These are phyloP conservation scores for Pica pica DNA, from an alignment of 2,113 vertebrate species.

Conservation along the genomic window DNA sequence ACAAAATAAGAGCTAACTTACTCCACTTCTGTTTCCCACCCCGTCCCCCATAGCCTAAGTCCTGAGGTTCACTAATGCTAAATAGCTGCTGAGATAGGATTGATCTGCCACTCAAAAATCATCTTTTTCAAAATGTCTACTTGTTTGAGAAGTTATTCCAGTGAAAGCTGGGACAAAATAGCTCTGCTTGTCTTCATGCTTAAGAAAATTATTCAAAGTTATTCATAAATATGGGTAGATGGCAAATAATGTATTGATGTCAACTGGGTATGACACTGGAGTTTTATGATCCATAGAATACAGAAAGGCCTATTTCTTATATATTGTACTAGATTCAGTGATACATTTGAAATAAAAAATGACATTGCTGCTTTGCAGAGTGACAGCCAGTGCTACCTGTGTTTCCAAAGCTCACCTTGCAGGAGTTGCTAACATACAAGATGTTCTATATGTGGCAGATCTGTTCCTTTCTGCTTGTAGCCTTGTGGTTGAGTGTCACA, in stretches of 20 bases:
- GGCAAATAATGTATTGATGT: background rate
- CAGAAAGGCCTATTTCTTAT: background rate
- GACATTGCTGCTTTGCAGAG: background rate
- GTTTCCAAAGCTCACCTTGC: background rate
- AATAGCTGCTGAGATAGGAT: background rate
- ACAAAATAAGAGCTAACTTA: background rate
- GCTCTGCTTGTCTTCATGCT: background rate
- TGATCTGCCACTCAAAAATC: background rate
- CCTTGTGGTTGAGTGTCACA: background rate
- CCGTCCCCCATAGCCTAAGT: background rate
- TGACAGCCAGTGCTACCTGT: background rate
- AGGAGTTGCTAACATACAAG: background rate
- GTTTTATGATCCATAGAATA: background rate
- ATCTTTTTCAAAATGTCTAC: background rate
- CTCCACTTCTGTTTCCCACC: rapidly evolving
- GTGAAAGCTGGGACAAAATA: background rate
- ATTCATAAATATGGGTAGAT: background rate
- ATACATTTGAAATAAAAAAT: background rate
- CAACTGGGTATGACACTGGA: background rate
- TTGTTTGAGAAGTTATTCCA: background rate
- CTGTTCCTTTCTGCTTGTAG: background rate
- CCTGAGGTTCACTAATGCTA: background rate
- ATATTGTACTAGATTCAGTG: background rate
- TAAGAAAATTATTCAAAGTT: background rate
- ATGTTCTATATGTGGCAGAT: background rate